Evolutionary conservation across 1,140 invertebrate species (phyloP).

Genomic region (Drosophila bocki): DNA sequence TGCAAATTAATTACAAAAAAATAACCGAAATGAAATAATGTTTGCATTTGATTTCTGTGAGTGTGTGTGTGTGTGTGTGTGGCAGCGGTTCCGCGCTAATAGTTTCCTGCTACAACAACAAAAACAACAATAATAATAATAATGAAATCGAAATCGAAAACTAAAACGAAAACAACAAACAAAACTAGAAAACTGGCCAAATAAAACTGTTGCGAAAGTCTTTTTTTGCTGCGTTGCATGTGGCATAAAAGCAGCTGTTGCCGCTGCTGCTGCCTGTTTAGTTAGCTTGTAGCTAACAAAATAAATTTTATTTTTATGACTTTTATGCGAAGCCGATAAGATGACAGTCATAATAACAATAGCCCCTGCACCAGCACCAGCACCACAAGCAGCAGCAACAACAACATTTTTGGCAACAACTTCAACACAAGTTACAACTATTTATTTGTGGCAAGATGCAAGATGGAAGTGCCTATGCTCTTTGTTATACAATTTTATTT

Average conservation of each 20-base stretch:
- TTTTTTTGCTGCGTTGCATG: constrained; percentile 53
- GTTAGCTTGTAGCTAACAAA: constrained; percentile 49
- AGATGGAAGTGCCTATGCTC: not conserved
- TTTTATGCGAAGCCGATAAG: constrained; percentile 62
- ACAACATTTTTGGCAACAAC: constrained; percentile 16
- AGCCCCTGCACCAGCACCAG: constrained; percentile 10
- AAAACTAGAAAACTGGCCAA: constrained; percentile 38
- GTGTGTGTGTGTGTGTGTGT: constrained; percentile 20
- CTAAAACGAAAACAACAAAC: constrained; percentile 13
- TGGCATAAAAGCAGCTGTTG: constrained; percentile 46
- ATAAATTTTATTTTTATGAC: constrained; percentile 65
- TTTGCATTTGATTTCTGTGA: constrained; percentile 35
- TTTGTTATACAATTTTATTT: not conserved
- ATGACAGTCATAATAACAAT: constrained; percentile 43
- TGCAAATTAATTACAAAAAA: constrained; percentile 66
- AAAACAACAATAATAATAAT: not conserved
- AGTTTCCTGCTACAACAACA: constrained; percentile 59
- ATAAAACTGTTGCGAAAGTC: constrained; percentile 56
- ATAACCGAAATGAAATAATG: constrained; percentile 37
- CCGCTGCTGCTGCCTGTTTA: constrained; percentile 42
- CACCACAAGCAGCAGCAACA: constrained; percentile 5
- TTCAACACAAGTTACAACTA: constrained; percentile 28
- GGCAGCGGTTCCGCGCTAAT: constrained; percentile 62
- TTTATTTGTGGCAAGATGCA: not conserved
- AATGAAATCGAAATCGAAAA: constrained; percentile 20